Conservation (phyloP, 2,888 invertebrate species). For the Antitype chi region DNA sequence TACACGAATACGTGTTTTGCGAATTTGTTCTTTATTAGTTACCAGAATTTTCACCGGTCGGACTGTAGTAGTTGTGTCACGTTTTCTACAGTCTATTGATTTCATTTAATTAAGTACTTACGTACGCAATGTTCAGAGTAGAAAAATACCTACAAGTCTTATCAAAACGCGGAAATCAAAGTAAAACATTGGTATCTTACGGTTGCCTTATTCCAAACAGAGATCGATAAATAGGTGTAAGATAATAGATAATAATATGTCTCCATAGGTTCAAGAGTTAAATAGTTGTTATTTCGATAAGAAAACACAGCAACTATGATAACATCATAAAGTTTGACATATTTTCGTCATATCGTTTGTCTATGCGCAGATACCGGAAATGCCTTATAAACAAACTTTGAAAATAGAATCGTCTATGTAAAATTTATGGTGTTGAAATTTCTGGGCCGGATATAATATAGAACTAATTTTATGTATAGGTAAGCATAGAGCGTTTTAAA, state of each 20-base stretch:
- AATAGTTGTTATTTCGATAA: background rate
- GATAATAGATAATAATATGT: slow-evolving; percentile 11
- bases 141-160: slow-evolving; percentile 5
- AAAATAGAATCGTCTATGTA: slow-evolving; percentile 37
- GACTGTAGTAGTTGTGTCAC: no score
- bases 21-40: no score
- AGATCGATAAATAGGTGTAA: slow-evolving; percentile 18
- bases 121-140: background rate
- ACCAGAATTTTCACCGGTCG: no score
- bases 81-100: background rate
- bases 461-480: background rate
- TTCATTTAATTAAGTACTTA: background rate
- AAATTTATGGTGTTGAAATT: slow-evolving; percentile 25
- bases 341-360: slow-evolving; percentile 24
- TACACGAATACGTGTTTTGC: no score
- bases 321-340: slow-evolving; percentile 37
- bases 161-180: slow-evolving; percentile 39
- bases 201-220: slow-evolving; percentile 32
- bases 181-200: slow-evolving; percentile 33
- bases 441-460: slow-evolving; percentile 6
- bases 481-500: background rate
- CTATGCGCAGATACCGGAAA: slow-evolving; percentile 29
- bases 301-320: background rate
- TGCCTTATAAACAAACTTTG: slow-evolving; percentile 38
- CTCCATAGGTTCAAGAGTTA: background rate